These are phyloP conservation scores for Dendrolimus houi DNA, from an alignment of 2,888 invertebrate species.

Conservation along the genomic window DNA sequence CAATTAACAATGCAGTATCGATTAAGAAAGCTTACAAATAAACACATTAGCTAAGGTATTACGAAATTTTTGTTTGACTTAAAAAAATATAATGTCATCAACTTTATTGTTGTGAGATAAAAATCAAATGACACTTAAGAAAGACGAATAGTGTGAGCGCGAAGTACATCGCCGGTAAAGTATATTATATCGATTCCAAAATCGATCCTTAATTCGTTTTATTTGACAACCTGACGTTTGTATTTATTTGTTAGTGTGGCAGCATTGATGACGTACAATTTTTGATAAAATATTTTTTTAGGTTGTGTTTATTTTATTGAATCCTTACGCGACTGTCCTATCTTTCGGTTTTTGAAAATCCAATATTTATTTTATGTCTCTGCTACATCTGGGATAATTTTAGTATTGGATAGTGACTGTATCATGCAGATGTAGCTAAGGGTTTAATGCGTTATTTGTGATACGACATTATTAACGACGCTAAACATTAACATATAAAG, in stretches of 20 bases:
- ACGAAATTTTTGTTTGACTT: constrained; percentile 17
- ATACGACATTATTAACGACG: no score
- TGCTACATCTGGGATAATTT: no score
- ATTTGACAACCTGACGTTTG: constrained; percentile 43
- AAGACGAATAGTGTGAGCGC: constrained; percentile 35
- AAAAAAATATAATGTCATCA: constrained; percentile 41
- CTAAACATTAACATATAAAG: no score
- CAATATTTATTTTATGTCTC: no score
- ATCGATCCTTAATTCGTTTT: constrained; percentile 38
- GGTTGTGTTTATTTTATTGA: no score
- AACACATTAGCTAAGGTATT: background rate
- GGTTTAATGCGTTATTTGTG: no score
- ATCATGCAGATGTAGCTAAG: no score
- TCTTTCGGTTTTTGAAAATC: no score
- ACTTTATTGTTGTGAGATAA: constrained; percentile 41
- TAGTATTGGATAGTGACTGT: no score
- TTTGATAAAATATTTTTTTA: no score
- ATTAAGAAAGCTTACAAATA: background rate
- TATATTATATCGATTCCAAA: constrained; percentile 40
- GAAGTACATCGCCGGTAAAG: constrained; percentile 18
- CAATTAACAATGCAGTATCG: background rate
- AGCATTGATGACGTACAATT: constrained; percentile 5
- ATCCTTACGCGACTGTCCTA: no score
- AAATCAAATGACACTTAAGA: constrained; percentile 49
- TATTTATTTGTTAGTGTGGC: constrained; percentile 23